A percentile compares a stretch with the other conserved stretches of the same genome.
These are phyloP conservation scores for Microcaecilia unicolor DNA, from an alignment of 2,797 vertebrate species.

Conservation along the genomic window DNA sequence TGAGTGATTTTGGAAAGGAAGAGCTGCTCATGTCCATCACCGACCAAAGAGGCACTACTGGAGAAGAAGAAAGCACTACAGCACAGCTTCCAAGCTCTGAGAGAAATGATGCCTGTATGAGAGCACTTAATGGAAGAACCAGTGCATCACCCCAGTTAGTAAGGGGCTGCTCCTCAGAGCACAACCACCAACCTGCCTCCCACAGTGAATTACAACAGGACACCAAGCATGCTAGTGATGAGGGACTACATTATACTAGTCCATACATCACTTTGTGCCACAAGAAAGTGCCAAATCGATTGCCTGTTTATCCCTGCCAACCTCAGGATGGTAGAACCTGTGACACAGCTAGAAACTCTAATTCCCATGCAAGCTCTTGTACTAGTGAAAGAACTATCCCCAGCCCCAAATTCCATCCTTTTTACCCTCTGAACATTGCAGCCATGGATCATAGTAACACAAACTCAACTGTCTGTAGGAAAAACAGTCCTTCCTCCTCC, in stretches of 20 bases:
- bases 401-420: background rate
- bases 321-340: background rate
- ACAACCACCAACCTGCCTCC: conserved; percentile 23
- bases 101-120: background rate
- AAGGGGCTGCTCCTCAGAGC: conserved; percentile 10
- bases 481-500: no score
- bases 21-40: background rate
- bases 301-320: conserved; percentile 7
- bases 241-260: background rate
- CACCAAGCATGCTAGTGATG: conserved; percentile 23
- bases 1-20: conserved; percentile 42
- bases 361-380: no score
- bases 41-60: background rate
- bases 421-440: rapidly evolving
- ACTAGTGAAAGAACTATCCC: background rate
- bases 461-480: no score
- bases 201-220: no score
- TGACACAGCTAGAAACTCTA: background rate
- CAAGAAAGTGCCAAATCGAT: background rate
- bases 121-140: rapidly evolving
- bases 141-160: background rate
- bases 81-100: rapidly evolving
- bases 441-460: no score
- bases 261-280: background rate
- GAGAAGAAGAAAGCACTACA: no score